These are phyloP conservation scores for Labeo catla DNA, from an alignment of 2,113 vertebrate species.

Conservation along the genomic window DNA sequence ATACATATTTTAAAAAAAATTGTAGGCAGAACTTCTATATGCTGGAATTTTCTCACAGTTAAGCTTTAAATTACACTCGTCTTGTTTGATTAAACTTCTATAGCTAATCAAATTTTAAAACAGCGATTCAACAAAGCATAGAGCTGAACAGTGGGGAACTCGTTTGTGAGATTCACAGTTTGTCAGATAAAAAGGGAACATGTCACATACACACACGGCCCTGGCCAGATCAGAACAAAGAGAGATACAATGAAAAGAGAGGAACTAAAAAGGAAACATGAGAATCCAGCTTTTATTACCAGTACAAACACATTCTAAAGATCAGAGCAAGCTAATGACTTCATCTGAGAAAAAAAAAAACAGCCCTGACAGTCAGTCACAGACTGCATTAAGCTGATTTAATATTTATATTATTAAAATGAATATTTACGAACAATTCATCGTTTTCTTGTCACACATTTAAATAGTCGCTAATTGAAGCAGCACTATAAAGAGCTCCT, in stretches of 20 bases:
- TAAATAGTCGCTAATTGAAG: constrained; percentile 34
- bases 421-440: neutral
- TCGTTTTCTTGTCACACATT: neutral
- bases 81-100: neutral
- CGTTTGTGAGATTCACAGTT: constrained; percentile 68
- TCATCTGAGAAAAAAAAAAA: constrained; percentile 22
- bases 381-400: neutral
- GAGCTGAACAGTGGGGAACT: constrained; percentile 1
- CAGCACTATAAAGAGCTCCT: constrained; percentile 29
- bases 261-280: constrained; percentile 44
- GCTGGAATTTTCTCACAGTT: neutral
- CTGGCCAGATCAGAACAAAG: constrained; percentile 46
- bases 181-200: constrained; percentile 52
- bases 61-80: neutral
- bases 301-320: constrained; percentile 38
- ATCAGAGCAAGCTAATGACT: constrained; percentile 23
- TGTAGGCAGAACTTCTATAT: neutral
- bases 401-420: neutral
- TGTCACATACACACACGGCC: constrained; percentile 53
- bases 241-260: constrained; percentile 49
- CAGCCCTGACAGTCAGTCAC: constrained; percentile 24
- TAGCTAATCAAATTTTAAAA: neutral
- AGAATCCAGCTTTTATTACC: neutral
- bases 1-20: no score
- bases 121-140: constrained; percentile 61